Evolutionary conservation across 2,113 vertebrate species (phyloP), one percentile per base, ranked within the genome.

Genomic region (Macaca mulatta): DNA sequence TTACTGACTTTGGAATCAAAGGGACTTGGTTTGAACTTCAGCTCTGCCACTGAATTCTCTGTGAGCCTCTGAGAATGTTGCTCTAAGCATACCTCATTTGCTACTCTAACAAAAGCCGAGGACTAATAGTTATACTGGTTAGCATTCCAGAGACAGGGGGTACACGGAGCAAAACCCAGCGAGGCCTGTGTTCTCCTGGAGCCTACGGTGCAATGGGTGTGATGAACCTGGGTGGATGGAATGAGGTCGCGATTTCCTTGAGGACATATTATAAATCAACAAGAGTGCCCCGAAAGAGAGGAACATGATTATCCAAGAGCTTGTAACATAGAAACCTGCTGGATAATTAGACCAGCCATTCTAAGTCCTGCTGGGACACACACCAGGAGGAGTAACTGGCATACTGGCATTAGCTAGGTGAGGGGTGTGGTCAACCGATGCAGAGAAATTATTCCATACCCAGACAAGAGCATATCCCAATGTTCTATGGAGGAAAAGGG

Each of bases 181-280:
- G 18, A 11, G 20, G 64, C 35, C 12, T 77, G 9, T 38, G 57
- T 20, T 20, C 38, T 70, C 32, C 16, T 4, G 5, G 75, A 32
- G 6, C 35, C 57, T 45, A 14, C 1, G 1, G 12, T 16, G 72
- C 35, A 9, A 23, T 8, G 6, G 6, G 22, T 23, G 23, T 4
- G 88, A 61, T 79, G 43, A 0, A 30, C 3, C 16, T 50, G 78
- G 72, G 11, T 23, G 4, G 20, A 16, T 40, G 38, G 50, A 1
- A 20, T 14, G 52, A 78, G 38, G 40, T 32, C 43, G 11, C 23
- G 17, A 22, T 52, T 85, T 82, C 67, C 77, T 4, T 27, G n/a
- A 86, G 4, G 48, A 16, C 9, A 67, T 4, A 35, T 48, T 13
- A 23, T 1, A 61, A 75, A 75, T 14, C 35, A 64, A 43, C 13